Base-by-base conservation (phyloP, 2,797 vertebrate genomes). In the Acrossocheilus fasciatus region DNA sequence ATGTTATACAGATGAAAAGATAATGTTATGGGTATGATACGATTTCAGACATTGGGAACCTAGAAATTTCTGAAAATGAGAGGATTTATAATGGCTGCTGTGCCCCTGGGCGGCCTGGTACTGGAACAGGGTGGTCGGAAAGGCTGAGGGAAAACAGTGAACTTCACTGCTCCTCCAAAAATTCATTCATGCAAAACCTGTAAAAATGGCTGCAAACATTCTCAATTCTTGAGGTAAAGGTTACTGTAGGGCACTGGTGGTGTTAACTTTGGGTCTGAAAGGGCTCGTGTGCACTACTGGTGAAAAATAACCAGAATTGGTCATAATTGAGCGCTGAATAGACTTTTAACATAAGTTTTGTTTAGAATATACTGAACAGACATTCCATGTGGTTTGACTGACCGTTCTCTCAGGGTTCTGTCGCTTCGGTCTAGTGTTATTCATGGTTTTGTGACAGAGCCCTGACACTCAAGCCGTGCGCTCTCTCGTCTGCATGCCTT, bases 161-260 rank as follows among this genome's bases (percentile, higher is more conserved):
- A 79, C 64, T 77, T 62, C 66, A 69, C 76, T 62, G 23, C 50
- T 57, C 36, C 64, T 89, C 89, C 84, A 89, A 83, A 76, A 87
- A 88, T 83, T 64, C 47, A 88, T 90, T 87, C 84, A 88, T 88
- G 87, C 87, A 83, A 90, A 87, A 87, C 84, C 68, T 81, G 86
- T 89, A 69, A 86, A 90, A 85, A 68, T 36, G 75, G 72, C 18
- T 57, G 78, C 59, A 82, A 68, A 59, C 41, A 50, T 83, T 88
- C 85, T 80, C 47, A 68, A 57, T 89, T 85, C 50, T 86, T 75
- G 34, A 86, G 15, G 68, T 76, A 84, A 82, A 87, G 66, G 79
- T 82, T 87, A 78, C 73, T 39, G 47, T 20, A 78, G 47, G 36
- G 47, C 68, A 82, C 14, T 85, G 52, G 17, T 41, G 72, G 62